Conservation (phyloP, 2,888 invertebrate genomes). For the Rosalia funebris region DNA sequence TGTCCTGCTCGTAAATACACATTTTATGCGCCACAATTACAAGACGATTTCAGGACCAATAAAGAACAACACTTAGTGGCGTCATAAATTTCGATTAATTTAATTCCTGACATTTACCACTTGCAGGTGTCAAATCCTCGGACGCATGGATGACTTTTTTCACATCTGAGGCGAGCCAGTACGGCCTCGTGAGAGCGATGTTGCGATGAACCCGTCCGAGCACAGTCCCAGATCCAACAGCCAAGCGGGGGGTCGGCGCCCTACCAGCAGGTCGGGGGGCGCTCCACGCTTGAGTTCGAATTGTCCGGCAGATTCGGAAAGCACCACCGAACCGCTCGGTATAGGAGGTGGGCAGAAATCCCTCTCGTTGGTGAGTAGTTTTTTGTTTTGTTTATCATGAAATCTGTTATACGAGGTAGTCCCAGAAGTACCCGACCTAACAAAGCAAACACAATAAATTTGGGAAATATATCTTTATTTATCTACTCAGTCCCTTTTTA, state of each 20-base stretch:
- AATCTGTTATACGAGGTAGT: too few relatives aligned
- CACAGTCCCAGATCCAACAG: slow-evolving; percentile 47
- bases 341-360: slow-evolving; percentile 22
- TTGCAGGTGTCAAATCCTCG: background rate
- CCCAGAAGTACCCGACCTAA: too few relatives aligned
- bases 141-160: background rate
- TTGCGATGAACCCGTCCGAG: slow-evolving; percentile 49
- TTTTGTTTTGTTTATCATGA: too few relatives aligned
- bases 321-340: slow-evolving; percentile 22
- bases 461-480: too few relatives aligned
- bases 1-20: too few relatives aligned
- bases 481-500: too few relatives aligned
- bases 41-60: too few relatives aligned
- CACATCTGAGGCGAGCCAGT: slow-evolving; percentile 1
- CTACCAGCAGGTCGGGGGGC: slow-evolving; percentile 37
- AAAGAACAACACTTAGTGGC: too few relatives aligned
- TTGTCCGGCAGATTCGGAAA: slow-evolving; percentile 10
- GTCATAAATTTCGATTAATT: too few relatives aligned
- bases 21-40: too few relatives aligned
- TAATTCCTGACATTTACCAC: too few relatives aligned
- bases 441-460: too few relatives aligned
- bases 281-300: slow-evolving; percentile 48
- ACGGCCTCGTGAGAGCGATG: slow-evolving; percentile 32
- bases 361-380: slow-evolving; percentile 24
- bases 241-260: slow-evolving; percentile 52